A percentile compares a stretch with the other conserved stretches of the same genome.
phyloP scores from a whole-genome alignment of 2,113 vertebrate genomes.

The Gobiocypris rarus region DNA sequence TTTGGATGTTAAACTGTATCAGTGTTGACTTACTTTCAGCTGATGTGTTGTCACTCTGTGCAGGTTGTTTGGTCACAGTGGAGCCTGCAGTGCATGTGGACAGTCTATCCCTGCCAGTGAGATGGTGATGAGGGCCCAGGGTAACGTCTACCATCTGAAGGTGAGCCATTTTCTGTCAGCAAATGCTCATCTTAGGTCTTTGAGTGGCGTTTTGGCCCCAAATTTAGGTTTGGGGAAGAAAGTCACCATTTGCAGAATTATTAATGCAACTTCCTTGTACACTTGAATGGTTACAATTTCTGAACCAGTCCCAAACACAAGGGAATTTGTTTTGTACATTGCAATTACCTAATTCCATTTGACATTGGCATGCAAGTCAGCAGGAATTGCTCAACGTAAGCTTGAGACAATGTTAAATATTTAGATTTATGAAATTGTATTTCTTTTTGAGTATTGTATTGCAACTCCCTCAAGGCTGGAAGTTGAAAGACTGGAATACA shows the following conservation, averaged over 20 bases:
- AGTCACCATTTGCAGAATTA: too few species aligned
- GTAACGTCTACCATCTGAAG: slow-evolving; percentile 81
- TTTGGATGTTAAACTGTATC: background rate
- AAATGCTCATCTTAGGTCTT: background rate
- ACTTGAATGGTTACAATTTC: background rate
- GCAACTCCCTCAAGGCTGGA: background rate
- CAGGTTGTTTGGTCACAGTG: slow-evolving; percentile 82
- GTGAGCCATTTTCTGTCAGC: slow-evolving; percentile 59
- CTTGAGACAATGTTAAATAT: background rate
- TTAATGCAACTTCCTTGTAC: background rate
- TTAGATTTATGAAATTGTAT: background rate
- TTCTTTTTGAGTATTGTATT: background rate
- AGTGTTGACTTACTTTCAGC: background rate
- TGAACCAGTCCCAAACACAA: background rate
- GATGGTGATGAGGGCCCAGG: slow-evolving; percentile 83
- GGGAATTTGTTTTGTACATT: background rate
- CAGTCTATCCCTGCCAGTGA: slow-evolving; percentile 82
- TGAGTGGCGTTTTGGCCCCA: too few species aligned
- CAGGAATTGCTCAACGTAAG: slow-evolving; percentile 27
- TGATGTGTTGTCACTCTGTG: background rate
- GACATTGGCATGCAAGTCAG: background rate
- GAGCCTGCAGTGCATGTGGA: slow-evolving; percentile 79
- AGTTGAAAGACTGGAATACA: background rate
- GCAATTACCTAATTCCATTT: slow-evolving; percentile 14
- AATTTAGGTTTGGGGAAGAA: background rate